phyloP scores from a whole-genome alignment of 2,797 vertebrate species.

The Serranus cabrilla region DNA sequence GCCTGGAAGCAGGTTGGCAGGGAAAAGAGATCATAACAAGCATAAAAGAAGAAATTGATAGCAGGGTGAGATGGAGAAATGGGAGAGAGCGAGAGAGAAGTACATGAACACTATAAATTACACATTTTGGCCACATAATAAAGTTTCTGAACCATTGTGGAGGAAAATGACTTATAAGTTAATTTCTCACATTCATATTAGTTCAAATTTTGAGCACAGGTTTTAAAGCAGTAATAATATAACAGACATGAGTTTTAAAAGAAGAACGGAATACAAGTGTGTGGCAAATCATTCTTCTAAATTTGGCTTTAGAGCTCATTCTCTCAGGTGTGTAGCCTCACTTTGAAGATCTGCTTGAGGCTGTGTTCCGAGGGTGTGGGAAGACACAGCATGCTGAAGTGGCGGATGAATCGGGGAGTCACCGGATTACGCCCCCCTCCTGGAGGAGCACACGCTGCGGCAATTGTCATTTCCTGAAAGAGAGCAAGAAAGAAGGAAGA shows the following conservation, averaged over 20 bases:
- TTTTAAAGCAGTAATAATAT: background rate
- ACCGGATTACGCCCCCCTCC: slow-evolving; percentile 92
- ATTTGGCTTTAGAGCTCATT: background rate
- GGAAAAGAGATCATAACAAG: background rate
- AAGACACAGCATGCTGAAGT: slow-evolving; percentile 91
- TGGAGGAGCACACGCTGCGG: slow-evolving; percentile 89
- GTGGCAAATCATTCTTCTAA: background rate
- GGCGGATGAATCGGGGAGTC: slow-evolving; percentile 89
- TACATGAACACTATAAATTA: background rate
- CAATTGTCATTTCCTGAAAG: slow-evolving; percentile 87
- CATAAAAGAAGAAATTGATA: background rate
- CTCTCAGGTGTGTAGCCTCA: slow-evolving; percentile 55
- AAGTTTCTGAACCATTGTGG: rapidly evolving
- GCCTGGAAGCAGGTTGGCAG: slow-evolving; percentile 77
- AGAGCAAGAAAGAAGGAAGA: background rate
- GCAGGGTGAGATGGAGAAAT: background rate
- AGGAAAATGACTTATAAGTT: too few relatives aligned
- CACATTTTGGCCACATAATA: background rate
- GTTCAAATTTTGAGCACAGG: background rate
- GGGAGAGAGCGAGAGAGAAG: background rate
- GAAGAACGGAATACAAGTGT: background rate
- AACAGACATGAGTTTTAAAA: background rate
- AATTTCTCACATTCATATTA: background rate
- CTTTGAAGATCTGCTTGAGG: slow-evolving; percentile 92
- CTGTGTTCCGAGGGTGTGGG: slow-evolving; percentile 89